Percentiles rank a stretch among this genome's conserved stretches.
phyloP scores from a whole-genome alignment of 2,888 invertebrate genomes.

The Meteorus colon region DNA sequence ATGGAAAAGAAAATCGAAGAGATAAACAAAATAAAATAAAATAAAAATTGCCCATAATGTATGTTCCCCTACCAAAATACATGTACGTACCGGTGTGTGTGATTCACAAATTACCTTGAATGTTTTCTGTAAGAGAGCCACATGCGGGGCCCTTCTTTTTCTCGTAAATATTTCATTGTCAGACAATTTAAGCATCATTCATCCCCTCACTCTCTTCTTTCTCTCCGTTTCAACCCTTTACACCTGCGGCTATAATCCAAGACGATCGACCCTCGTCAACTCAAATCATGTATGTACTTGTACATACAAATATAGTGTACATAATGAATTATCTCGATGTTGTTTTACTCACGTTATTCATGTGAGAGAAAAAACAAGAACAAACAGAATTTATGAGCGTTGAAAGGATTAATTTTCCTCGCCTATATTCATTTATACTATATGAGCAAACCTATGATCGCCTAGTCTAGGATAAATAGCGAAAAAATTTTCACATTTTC shows the following conservation, averaged over 20 bases:
- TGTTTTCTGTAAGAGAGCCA: not conserved
- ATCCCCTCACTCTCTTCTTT: not conserved
- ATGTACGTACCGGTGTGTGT: not conserved
- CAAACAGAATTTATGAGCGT: constrained; percentile 14
- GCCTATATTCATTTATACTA: no score
- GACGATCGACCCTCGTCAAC: constrained; percentile 28
- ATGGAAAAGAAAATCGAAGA: not conserved
- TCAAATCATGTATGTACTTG: not conserved
- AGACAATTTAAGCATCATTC: constrained; percentile 42
- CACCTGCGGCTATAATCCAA: constrained; percentile 25
- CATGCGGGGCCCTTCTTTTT: not conserved
- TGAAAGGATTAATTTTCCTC: not conserved
- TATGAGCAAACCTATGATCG: no score
- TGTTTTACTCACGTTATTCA: constrained; percentile 20
- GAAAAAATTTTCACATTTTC: no score
- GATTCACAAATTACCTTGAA: constrained; percentile 25
- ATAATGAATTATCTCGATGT: constrained; percentile 24
- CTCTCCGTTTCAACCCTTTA: not conserved
- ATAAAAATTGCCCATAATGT: not conserved
- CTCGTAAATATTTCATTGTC: constrained; percentile 46
- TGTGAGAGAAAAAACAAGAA: not conserved
- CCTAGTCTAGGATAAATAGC: no score
- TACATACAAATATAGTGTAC: constrained; percentile 12
- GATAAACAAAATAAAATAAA: not conserved
- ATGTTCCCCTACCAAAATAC: not conserved